Evolutionary conservation across 1,140 invertebrate genomes (phyloP).

Genomic region (Glomeris maerens): DNA sequence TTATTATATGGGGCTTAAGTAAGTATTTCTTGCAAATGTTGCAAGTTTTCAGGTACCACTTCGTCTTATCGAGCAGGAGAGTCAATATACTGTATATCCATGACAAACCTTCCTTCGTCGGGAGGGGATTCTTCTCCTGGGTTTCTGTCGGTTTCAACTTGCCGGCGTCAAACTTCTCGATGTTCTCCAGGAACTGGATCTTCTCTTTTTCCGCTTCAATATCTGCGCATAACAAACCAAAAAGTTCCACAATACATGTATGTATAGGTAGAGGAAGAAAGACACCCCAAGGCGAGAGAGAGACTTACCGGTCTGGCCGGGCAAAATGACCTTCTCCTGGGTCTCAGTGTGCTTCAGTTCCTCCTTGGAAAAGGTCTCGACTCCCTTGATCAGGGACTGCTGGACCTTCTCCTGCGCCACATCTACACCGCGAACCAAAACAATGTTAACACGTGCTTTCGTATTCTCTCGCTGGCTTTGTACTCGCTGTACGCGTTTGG

Average conservation of each 20-base stretch:
- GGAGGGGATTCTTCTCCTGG: conserved; percentile 74
- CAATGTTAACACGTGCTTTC: too few relatives aligned
- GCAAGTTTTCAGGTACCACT: background rate
- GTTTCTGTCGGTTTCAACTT: conserved; percentile 80
- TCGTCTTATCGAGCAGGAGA: too few relatives aligned
- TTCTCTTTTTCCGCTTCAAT: conserved; percentile 77
- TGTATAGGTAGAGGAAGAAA: too few relatives aligned
- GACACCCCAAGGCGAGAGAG: too few relatives aligned
- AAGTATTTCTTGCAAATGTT: too few relatives aligned
- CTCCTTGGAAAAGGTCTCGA: conserved; percentile 63
- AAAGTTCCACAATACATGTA: too few relatives aligned
- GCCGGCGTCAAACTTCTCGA: conserved; percentile 68
- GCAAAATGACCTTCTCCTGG: conserved; percentile 81
- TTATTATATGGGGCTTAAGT: too few relatives aligned
- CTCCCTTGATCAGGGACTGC: conserved; percentile 66
- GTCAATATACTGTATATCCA: too few relatives aligned
- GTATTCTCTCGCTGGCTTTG: too few relatives aligned
- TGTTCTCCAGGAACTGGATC: conserved; percentile 67
- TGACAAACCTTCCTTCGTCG: conserved; percentile 71
- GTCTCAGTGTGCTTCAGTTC: conserved; percentile 84
- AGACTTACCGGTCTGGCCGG: conserved; percentile 77
- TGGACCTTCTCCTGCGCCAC: conserved; percentile 72
- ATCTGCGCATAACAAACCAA: conserved; percentile 37
- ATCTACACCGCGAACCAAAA: too few relatives aligned
- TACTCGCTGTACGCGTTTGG: too few relatives aligned